Percentiles rank a stretch among this genome's conserved stretches.
phyloP scores from a whole-genome alignment of 2,888 invertebrate species.

The Drosophila hamatofila region DNA sequence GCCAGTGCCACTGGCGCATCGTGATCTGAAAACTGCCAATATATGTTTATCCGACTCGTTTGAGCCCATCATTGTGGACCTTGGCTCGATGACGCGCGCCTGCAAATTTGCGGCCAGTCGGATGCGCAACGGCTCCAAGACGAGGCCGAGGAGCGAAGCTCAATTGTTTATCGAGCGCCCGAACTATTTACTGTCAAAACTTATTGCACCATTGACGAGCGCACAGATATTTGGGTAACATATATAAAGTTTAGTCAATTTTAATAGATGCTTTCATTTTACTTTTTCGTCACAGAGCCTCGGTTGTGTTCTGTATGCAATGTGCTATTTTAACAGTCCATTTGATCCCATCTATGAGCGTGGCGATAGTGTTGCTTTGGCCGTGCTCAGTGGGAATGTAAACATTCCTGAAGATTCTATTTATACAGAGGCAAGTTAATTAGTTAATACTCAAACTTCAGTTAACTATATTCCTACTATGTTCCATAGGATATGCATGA shows the following conservation, averaged over 20 bases:
- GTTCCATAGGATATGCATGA: conserved; percentile 88
- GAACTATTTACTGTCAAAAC: conserved; percentile 94
- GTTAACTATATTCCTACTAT: not conserved
- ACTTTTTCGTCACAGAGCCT: conserved; percentile 87
- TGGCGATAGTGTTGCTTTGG: conserved; percentile 94
- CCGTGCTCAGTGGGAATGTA: conserved; percentile 91
- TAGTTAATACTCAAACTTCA: rapidly evolving
- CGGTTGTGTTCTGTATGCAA: conserved; percentile 93
- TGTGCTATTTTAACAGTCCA: conserved; percentile 94
- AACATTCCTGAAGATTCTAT: conserved; percentile 89
- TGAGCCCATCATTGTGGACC: conserved; percentile 92
- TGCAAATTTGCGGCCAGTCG: conserved; percentile 88
- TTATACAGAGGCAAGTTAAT: conserved; percentile 86
- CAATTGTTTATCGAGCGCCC: conserved; percentile 95
- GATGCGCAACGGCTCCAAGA: conserved; percentile 91
- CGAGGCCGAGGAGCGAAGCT: conserved; percentile 92
- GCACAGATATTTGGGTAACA: conserved; percentile 92
- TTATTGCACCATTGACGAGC: conserved; percentile 92
- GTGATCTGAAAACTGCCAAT: conserved; percentile 95
- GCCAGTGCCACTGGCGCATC: conserved; percentile 91
- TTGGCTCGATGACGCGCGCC: conserved; percentile 90
- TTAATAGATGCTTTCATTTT: not conserved
- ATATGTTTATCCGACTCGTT: conserved; percentile 90
- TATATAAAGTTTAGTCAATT: not conserved
- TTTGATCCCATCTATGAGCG: conserved; percentile 93